These are phyloP conservation scores for Oreochromis grahami DNA, from an alignment of 2,797 vertebrate species.

Conservation along the genomic window DNA sequence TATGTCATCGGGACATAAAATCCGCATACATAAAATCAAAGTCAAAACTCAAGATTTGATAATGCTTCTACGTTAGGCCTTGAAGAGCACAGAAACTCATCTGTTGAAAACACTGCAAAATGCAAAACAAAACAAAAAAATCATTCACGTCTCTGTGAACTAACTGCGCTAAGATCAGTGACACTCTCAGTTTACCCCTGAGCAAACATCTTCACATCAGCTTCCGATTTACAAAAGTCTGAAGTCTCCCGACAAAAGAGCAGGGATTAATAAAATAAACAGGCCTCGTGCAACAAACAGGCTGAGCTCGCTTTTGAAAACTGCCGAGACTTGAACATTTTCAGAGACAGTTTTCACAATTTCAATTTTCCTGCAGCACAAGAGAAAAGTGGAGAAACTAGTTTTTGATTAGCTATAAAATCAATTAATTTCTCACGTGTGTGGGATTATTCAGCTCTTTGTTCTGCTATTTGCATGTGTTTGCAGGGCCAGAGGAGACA, in stretches of 20 bases:
- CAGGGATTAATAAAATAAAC: background rate
- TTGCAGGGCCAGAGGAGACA: background rate
- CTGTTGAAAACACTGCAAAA: background rate
- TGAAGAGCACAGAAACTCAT: no score
- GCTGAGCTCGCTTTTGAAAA: background rate
- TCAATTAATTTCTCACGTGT: background rate
- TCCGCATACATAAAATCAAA: background rate
- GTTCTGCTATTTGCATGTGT: slow-evolving; percentile 46
- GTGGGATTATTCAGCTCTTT: slow-evolving; percentile 1
- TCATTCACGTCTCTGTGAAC: background rate
- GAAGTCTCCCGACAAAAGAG: background rate
- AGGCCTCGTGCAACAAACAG: background rate
- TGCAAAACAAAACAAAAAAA: background rate
- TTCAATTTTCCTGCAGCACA: background rate
- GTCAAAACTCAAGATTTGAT: background rate
- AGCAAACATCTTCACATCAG: background rate
- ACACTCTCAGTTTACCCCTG: background rate
- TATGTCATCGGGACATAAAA: no score
- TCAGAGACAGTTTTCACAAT: background rate
- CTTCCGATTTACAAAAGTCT: background rate
- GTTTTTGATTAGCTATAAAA: background rate
- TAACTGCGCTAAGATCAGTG: background rate
- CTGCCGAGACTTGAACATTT: background rate
- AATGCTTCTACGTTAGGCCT: background rate
- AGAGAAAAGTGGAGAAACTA: background rate